A percentile compares a stretch with the other conserved stretches of the same genome.
Evolutionary conservation across 2,797 vertebrate genomes (phyloP).

Genomic region (Pangasius djambal): DNA sequence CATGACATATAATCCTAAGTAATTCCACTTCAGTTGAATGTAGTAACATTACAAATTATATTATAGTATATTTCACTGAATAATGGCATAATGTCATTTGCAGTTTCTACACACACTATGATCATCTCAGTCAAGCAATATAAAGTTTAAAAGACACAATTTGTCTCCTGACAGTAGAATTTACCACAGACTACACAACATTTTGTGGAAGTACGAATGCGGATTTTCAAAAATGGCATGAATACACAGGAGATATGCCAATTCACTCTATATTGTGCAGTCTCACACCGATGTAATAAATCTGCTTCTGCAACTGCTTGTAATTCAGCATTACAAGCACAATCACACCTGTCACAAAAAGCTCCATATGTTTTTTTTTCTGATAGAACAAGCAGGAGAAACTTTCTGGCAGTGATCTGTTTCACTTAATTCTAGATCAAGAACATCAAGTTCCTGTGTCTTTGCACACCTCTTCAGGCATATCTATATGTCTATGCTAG

Average conservation of each 20-base stretch:
- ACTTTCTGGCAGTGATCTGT: not conserved
- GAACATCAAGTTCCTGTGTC: not conserved
- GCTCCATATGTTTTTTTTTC: not conserved
- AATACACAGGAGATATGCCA: not conserved
- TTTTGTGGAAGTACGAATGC: not conserved
- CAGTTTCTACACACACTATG: not conserved
- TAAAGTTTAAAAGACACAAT: not conserved
- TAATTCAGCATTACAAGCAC: conserved; percentile 9
- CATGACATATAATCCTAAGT: not conserved
- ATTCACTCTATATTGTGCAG: not conserved
- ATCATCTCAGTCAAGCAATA: not conserved
- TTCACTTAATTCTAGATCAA: not conserved
- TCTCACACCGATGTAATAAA: not conserved
- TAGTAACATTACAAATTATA: not conserved
- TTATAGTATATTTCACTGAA: not conserved
- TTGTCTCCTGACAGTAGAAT: not conserved
- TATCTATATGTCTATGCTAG: not conserved
- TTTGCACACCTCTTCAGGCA: conserved; percentile 16
- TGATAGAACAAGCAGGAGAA: not conserved
- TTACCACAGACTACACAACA: not conserved
- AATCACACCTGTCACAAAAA: not conserved
- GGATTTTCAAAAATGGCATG: not conserved
- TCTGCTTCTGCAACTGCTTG: not conserved
- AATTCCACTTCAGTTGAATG: not conserved
- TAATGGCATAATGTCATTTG: not conserved